phyloP scores from a whole-genome alignment of 2,888 invertebrate genomes.

The Amphimallon solstitiale region DNA sequence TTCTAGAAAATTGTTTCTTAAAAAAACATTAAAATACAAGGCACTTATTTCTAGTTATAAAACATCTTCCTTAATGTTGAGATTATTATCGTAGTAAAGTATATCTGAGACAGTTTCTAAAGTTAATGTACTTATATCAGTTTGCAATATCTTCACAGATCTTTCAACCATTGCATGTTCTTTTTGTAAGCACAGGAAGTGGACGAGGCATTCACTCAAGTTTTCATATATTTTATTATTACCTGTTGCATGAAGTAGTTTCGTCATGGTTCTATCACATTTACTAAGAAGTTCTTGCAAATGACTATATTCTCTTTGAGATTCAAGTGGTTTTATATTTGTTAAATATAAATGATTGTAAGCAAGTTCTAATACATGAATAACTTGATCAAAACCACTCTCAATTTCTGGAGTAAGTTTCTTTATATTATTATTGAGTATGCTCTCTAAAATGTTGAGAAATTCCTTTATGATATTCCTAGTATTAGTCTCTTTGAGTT shows the following conservation, averaged over 20 bases:
- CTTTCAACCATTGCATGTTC: background rate
- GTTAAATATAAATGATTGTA: slow-evolving; percentile 5
- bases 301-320: slow-evolving; percentile 8
- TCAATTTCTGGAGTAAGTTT: slow-evolving; percentile 9
- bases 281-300: background rate
- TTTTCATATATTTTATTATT: slow-evolving; percentile 2
- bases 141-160: background rate
- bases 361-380: background rate
- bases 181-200: background rate
- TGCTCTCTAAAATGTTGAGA: background rate
- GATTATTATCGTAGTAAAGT: slow-evolving; percentile 16
- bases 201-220: background rate
- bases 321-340: background rate
- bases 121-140: slow-evolving; percentile 12
- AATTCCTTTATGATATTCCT: background rate
- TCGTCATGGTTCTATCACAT: background rate
- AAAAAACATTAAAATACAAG: too few species aligned
- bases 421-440: slow-evolving; percentile 4
- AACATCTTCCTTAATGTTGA: too few species aligned
- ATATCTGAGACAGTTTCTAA: slow-evolving; percentile 5
- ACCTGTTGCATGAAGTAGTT: background rate
- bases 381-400: background rate
- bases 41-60: too few species aligned
- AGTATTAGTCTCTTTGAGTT: background rate
- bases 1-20: too few species aligned